A percentile compares a stretch with the other conserved stretches of the same genome.
Conservation (phyloP, 2,888 invertebrate genomes). For the Apamea monoglypha region DNA sequence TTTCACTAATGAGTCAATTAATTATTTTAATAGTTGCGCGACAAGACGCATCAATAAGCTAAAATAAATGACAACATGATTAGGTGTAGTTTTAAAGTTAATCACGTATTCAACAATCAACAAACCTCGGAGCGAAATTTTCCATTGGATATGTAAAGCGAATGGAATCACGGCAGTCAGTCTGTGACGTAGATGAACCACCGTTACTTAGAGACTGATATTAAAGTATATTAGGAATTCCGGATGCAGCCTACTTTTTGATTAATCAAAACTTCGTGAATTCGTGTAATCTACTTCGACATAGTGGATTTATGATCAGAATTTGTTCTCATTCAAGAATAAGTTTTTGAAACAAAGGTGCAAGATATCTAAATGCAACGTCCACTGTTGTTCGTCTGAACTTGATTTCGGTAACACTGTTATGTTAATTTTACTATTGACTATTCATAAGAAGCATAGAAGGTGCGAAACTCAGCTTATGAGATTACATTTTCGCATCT, state of each 20-base stretch:
- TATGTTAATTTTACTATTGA: slow-evolving; percentile 36
- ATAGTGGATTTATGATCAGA: slow-evolving; percentile 8
- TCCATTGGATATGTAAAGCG: slow-evolving; percentile 71
- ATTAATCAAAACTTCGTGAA: slow-evolving; percentile 12
- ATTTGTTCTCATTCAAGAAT: neutral
- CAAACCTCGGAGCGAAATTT: slow-evolving; percentile 58
- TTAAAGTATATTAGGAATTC: slow-evolving; percentile 51
- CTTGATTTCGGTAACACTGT: slow-evolving; percentile 31
- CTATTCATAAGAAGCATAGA: slow-evolving; percentile 43
- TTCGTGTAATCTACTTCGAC: slow-evolving; percentile 17
- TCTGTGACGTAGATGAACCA: slow-evolving; percentile 61
- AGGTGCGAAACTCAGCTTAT: slow-evolving; percentile 18
- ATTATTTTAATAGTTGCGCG: neutral
- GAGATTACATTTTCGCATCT: slow-evolving; percentile 32
- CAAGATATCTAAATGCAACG: neutral
- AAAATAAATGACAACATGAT: neutral
- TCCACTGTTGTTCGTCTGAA: slow-evolving; percentile 26
- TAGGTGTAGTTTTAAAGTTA: neutral
- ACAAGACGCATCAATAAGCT: neutral
- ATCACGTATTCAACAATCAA: neutral
- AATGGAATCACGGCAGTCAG: slow-evolving; percentile 47
- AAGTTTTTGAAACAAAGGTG: slow-evolving; percentile 3
- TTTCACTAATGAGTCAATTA: neutral
- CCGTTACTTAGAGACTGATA: slow-evolving; percentile 60
- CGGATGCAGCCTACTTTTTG: slow-evolving; percentile 41